A percentile compares a stretch with the other conserved stretches of the same genome.
Evolutionary conservation across 1,140 invertebrate species (phyloP).

Genomic region (Spodoptera frugiperda): DNA sequence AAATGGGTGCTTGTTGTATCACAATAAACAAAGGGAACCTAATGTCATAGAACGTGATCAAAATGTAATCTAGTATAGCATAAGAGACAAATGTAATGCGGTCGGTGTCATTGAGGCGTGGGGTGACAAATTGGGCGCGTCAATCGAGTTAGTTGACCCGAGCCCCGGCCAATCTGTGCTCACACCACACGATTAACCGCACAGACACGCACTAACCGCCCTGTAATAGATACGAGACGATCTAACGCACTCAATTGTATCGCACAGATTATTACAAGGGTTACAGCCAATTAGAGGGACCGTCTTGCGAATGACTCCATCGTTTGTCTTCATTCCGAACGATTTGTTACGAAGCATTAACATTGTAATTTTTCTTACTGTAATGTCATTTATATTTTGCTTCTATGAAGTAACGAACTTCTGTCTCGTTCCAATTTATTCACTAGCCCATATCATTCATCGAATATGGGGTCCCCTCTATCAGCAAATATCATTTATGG

Average conservation of each 20-base stretch:
- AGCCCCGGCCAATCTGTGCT: slow-evolving; percentile 65
- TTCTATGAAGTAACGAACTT: no score
- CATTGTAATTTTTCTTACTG: no score
- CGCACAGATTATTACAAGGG: slow-evolving; percentile 33
- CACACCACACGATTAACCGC: slow-evolving; percentile 61
- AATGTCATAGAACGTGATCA: slow-evolving; percentile 33
- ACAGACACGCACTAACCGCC: slow-evolving; percentile 48
- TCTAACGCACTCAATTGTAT: slow-evolving; percentile 31
- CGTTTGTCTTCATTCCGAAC: no score
- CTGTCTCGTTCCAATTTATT: no score
- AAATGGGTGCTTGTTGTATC: background rate
- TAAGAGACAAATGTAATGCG: slow-evolving; percentile 63
- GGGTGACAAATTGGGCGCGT: slow-evolving; percentile 78
- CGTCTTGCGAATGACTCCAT: background rate
- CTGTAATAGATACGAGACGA: slow-evolving; percentile 37
- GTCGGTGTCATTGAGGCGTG: slow-evolving; percentile 61
- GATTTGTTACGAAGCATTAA: no score
- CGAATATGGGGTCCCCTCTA: no score
- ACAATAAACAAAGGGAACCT: slow-evolving; percentile 21
- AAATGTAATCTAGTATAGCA: slow-evolving; percentile 54
- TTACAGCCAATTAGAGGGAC: slow-evolving; percentile 15
- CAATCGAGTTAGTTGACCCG: slow-evolving; percentile 84
- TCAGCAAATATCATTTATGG: no score
- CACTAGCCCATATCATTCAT: no score
- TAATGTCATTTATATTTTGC: no score